Base-by-base conservation (phyloP, 2,888 invertebrate species). In the Orthonychiurus folsomi region DNA sequence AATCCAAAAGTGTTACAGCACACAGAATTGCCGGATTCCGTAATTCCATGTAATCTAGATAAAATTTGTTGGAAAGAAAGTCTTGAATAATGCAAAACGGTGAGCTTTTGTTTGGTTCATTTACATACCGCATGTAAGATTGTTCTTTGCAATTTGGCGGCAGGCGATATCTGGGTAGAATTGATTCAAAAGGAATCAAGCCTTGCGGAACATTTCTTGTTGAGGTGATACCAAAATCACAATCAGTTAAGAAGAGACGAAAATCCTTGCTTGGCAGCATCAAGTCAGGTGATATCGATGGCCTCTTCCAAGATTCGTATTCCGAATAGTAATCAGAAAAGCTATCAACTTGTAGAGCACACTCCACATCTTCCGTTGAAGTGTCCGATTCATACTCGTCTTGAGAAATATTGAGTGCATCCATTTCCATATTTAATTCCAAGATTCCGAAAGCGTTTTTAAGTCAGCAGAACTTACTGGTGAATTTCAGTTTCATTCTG, bases 1-100 rank as follows among this genome's bases (percentile, higher is more conserved):
- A 65, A 69, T 20, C 66, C 66, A 60, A 66, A 63, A 3, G 65
- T 65, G 37, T 66, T 66, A 48, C 66, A 66, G 23, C 61, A 63
- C 21, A 68, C 63, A 3, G 66, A 62, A 12, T 57, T 48, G 9
- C 60, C 63, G 47, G 3, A 12, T 47, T 28, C 28, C 5, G 55
- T 56, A 1, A 56, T 20, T 37, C 63, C 63, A 48, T 56, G 53
- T 3, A 63, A 18, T 23, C 63, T 63, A 12, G 3, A 59, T 9
- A n/a, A 52, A 21, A 37, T 9, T n/a, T n/a, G n/a, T n/a, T n/a
- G n/a, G n/a, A n/a, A n/a, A n/a, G n/a, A n/a, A n/a, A n/a, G n/a
- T n/a, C n/a, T n/a, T n/a, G n/a, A n/a, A n/a, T n/a, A n/a, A n/a
- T n/a, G n/a, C n/a, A n/a, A n/a, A n/a, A n/a, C n/a, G n/a, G n/a